These are phyloP conservation scores for Simalia tracyae DNA, from an alignment of 2,797 vertebrate genomes.

Conservation along the genomic window DNA sequence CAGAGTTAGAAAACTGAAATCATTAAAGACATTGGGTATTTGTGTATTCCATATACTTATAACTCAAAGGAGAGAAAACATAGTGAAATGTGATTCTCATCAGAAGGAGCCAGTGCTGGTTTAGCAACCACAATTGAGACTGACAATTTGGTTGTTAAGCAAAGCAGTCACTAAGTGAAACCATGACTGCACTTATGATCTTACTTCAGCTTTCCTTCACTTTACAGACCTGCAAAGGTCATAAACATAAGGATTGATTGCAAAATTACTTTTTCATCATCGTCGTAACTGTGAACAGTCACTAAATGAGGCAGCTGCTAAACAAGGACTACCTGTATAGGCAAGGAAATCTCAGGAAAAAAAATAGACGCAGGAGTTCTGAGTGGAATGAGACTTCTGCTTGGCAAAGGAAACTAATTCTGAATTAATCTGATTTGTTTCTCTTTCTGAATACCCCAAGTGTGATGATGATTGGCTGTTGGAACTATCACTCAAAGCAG, in stretches of 20 bases:
- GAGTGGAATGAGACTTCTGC: neutral
- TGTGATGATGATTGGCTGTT: neutral
- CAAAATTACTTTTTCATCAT: neutral
- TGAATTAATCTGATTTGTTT: neutral
- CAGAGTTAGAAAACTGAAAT: neutral
- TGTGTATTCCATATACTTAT: neutral
- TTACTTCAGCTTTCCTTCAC: neutral
- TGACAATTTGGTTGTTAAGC: neutral
- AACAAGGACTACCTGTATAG: neutral
- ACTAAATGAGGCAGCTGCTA: neutral
- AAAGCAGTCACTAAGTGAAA: neutral
- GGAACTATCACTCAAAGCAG: neutral
- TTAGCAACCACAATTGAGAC: neutral
- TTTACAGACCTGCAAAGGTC: neutral
- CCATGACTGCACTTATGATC: neutral
- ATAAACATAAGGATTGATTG: neutral
- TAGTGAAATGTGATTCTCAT: neutral
- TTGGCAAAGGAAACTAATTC: neutral
- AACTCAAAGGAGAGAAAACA: neutral
- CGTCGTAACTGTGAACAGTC: neutral
- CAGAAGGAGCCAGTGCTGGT: neutral
- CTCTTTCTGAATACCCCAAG: neutral
- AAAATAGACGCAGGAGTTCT: neutral
- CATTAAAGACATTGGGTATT: neutral
- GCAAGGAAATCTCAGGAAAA: neutral